phyloP scores from a whole-genome alignment of 2,888 invertebrate genomes.

The Synergus itoensis region DNA sequence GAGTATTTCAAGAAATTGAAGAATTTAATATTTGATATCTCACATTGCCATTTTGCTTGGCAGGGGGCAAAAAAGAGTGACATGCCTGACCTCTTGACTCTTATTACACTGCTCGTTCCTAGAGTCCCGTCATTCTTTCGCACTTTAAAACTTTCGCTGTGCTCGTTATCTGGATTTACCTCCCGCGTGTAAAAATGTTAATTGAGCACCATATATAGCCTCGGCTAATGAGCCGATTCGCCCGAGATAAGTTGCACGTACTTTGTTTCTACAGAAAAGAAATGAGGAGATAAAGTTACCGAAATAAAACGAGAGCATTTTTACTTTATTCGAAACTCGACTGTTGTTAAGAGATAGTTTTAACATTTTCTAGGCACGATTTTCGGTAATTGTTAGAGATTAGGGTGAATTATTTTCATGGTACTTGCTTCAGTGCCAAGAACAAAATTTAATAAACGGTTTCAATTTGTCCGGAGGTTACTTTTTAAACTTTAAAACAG shows the following conservation, averaged over 20 bases:
- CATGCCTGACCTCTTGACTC: slow-evolving; percentile 2
- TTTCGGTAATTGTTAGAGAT: not conserved
- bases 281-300: not conserved
- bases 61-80: not conserved
- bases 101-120: slow-evolving; percentile 1
- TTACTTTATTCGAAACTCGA: not conserved
- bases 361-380: not conserved
- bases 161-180: slow-evolving; percentile 64
- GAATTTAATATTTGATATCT: slow-evolving; percentile 17
- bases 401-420: not conserved
- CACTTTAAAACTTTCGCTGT: slow-evolving; percentile 22
- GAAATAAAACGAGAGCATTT: not conserved
- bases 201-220: slow-evolving; percentile 66
- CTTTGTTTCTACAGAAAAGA: slow-evolving; percentile 7
- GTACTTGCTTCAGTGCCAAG: not conserved
- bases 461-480: not conserved
- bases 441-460: not conserved
- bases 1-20: not conserved
- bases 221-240: slow-evolving; percentile 68
- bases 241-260: slow-evolving; percentile 51
- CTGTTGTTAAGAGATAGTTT: not conserved
- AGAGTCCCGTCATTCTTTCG: slow-evolving; percentile 1
- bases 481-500: not conserved
- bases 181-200: slow-evolving; percentile 65
- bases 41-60: not conserved